Percentiles rank a stretch among this genome's conserved stretches.
phyloP scores from a whole-genome alignment of 2,888 invertebrate genomes.

The Mythimna loreyi region DNA sequence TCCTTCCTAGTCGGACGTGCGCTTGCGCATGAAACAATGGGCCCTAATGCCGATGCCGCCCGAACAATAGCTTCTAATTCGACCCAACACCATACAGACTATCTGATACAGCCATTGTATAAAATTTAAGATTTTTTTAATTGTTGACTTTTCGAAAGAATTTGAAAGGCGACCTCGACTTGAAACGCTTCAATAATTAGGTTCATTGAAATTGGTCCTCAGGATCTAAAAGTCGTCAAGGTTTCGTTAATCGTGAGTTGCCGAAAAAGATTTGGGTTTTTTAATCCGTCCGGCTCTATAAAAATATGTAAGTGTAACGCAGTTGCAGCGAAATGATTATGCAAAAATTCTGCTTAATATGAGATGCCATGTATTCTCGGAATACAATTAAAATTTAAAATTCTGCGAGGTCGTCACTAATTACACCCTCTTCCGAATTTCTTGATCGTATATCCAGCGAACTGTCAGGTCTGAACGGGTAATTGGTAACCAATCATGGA shows the following conservation, averaged over 20 bases:
- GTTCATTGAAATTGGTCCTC: constrained; percentile 60
- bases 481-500: constrained; percentile 81
- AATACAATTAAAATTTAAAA: constrained; percentile 55
- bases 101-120: constrained; percentile 61
- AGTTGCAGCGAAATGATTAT: constrained; percentile 38
- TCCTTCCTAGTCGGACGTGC: constrained; percentile 67
- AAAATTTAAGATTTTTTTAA: constrained; percentile 57
- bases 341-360: constrained; percentile 40
- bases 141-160: constrained; percentile 57
- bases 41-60: constrained; percentile 70
- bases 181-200: constrained; percentile 45
- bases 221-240: constrained; percentile 45
- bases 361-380: constrained; percentile 46
- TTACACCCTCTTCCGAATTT: constrained; percentile 64
- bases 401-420: constrained; percentile 51
- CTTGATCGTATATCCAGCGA: constrained; percentile 67
- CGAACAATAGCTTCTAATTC: constrained; percentile 76
- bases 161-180: constrained; percentile 64
- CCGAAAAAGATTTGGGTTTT: constrained; percentile 9
- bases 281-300: neutral
- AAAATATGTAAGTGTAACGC: constrained; percentile 17
- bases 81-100: constrained; percentile 65
- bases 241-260: constrained; percentile 10
- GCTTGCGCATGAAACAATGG: constrained; percentile 74
- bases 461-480: constrained; percentile 71